A percentile compares a stretch with the other conserved stretches of the same genome.
These are phyloP conservation scores for Scalopus aquaticus DNA, from an alignment of 2,113 vertebrate genomes.

Conservation along the genomic window DNA sequence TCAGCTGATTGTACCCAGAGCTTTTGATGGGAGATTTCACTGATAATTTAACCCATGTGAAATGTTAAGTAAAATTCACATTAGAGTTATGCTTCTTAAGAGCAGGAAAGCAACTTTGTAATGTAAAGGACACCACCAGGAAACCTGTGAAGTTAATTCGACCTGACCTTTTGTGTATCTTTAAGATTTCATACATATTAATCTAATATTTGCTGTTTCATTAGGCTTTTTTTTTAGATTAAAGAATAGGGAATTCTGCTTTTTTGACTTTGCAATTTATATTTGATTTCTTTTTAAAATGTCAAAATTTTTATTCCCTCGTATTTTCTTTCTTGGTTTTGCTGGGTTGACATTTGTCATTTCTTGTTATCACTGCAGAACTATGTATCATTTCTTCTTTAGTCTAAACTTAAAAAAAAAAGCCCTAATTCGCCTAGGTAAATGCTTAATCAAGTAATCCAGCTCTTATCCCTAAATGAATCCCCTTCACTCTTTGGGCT, in stretches of 20 bases:
- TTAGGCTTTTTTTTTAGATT: not conserved
- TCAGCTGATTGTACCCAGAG: not conserved
- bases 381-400: constrained; percentile 1
- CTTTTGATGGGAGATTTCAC: not conserved
- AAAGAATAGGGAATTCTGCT: not conserved
- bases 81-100: not conserved
- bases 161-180: not conserved
- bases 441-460: not conserved
- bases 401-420: not conserved
- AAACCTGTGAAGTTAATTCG: not conserved
- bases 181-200: not conserved
- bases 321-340: constrained; percentile 16
- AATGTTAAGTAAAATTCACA: not conserved
- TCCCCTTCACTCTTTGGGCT: not conserved
- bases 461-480: not conserved
- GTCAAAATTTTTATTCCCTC: not conserved
- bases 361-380: not conserved
- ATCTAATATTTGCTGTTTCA: constrained; percentile 28
- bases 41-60: not conserved
- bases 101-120: not conserved
- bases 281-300: constrained; percentile 38
- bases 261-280: constrained; percentile 1
- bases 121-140: not conserved
- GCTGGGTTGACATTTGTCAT: not conserved
- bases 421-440: not conserved